Conservation (phyloP, 2,797 vertebrate species). For the Luscinia luscinia region DNA sequence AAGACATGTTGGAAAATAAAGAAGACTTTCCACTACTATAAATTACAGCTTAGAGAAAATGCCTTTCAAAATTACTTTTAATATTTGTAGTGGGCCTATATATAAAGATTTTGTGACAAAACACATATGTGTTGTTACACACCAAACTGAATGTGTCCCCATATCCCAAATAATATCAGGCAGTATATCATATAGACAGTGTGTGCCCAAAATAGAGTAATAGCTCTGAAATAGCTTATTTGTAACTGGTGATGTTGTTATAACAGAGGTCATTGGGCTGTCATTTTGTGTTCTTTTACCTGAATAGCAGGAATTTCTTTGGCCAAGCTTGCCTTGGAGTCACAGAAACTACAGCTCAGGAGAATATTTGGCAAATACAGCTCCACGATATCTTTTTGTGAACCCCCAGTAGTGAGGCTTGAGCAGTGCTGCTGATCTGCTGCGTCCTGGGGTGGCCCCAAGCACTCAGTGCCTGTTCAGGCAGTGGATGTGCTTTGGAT, state of each 20-base stretch:
- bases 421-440: neutral
- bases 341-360: neutral
- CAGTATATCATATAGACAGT: neutral
- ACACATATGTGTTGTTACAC: neutral
- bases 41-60: slow-evolving; percentile 10
- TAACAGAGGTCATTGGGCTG: neutral
- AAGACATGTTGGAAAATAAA: neutral
- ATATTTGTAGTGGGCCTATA: neutral
- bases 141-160: neutral
- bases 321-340: neutral
- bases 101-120: neutral
- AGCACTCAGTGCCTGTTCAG: accelerated
- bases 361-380: accelerated
- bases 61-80: neutral
- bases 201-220: neutral
- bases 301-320: neutral
- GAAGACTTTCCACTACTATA: neutral
- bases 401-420: neutral
- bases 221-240: neutral
- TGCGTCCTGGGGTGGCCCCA: neutral
- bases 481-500: neutral
- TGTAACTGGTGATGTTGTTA: neutral
- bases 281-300: neutral
- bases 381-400: neutral
- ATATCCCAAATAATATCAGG: neutral